Evolutionary conservation across 2,113 vertebrate species (phyloP), one percentile per base, ranked within the genome.

Genomic region (Pollimyrus isidori): DNA sequence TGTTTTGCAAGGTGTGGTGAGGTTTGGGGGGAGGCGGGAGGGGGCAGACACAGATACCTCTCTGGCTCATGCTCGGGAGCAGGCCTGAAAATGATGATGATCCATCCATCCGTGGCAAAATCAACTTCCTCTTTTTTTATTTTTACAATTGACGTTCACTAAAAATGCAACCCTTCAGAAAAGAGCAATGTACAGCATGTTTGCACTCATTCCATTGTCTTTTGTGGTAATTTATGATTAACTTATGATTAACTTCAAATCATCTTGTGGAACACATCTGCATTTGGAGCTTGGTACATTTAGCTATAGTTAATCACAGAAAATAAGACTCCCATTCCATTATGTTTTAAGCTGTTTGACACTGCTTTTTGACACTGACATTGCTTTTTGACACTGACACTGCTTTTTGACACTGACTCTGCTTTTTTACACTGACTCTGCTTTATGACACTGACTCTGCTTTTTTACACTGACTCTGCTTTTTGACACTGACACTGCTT

Each of bases 1-100:
- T 49, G 85, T 88, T 45, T 88, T 88, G 82, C 15, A n/a, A 49
- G 87, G 17, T 50, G 88, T 84, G 82, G 19, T 46, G 50, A 26
- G 85, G 5, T 53, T 26, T 49, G 50, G 26, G 50, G 48, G 26
- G 23, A 23, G 7, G 9, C 46, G 89, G 89, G 76, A 35, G 65
- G 89, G 82, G n/a, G 21, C 52, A 86, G 26, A 21, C 3, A 49
- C 85, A 9, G 26, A 50, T 30, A 76, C 69, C 35, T 53, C n/a
- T 30, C 48, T 17, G n/a, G 42, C 82, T 84, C n/a, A 46, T 13
- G 84, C 45, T 6, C 45, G 4, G 50, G 17, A 87, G 85, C 26
- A 26, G 85, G 17, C 17, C 15, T 19, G 30, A 53, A 87, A 87
- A 87, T 7, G n/a, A 87, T 35, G n/a, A 35, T n/a, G 49, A 35